Base-by-base conservation (phyloP, 2,113 vertebrate genomes). In the Rousettus leschenaultii region DNA sequence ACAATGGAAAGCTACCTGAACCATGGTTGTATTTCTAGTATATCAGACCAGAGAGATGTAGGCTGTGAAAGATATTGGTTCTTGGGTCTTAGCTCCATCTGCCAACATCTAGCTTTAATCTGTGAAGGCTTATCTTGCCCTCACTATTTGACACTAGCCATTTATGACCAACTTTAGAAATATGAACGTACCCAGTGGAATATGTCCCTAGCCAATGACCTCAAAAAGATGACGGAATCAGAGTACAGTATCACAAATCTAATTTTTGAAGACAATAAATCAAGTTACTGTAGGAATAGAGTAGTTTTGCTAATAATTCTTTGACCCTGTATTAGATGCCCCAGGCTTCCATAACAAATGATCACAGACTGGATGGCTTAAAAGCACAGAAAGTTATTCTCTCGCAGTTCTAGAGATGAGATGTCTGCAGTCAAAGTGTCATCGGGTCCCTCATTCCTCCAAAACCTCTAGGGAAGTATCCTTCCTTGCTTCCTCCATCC, bases 391-490 rank as follows among this genome's bases (percentile, higher is more conserved):
- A 43, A 35, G 43, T 18, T 68, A 33, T 73, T 57, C 18, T 77
- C 1, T 75, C 59, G 16, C 1, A 70, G 3, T 57, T 66, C 5
- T 61, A n/a, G 19, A 78, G 12, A 3, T 5, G 66, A 82, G 35
- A 68, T 30, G 9, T 43, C 61, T 55, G 28, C 70, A 89, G 79
- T 57, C 57, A 66, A 83, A 6, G 0, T 30, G 0, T 79, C 26
- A 30, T 9, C 33, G 75, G 26, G 10, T 8, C 1, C 7, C 1
- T 18, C 14, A 22, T 48, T 5, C 35, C 24, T 45, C 22, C n/a
- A 35, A 13, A 45, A 21, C 6, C 65, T 33, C 3, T 19, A 28
- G 1, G 3, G 33, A 1, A 8, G 2, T 24, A 13, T 18, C 11
- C 9, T 63, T 6, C n/a, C 7, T 80, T 63, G 4, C 43, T 59